phyloP scores from a whole-genome alignment of 2,888 invertebrate genomes.

The Latrodectus hesperus region DNA sequence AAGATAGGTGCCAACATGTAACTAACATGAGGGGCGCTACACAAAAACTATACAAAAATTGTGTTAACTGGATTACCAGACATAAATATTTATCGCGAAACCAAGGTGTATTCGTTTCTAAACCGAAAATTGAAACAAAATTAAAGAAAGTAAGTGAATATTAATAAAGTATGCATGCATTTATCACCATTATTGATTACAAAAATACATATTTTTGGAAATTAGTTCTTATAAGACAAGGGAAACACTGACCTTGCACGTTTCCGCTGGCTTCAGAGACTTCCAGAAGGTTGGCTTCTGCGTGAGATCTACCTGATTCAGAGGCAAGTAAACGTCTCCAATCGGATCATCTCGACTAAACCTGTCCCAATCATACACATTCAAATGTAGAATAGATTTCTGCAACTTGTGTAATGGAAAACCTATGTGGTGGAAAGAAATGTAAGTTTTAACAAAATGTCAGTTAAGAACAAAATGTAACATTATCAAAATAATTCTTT shows the following conservation, averaged over 20 bases:
- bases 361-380: conserved; percentile 95
- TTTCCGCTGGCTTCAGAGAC: conserved; percentile 89
- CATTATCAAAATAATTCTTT: neutral
- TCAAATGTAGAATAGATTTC: conserved; percentile 91
- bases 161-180: too few species aligned
- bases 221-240: neutral
- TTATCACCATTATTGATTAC: too few species aligned
- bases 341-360: conserved; percentile 95
- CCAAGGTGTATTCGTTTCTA: too few species aligned
- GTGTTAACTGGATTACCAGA: too few species aligned
- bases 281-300: conserved; percentile 97
- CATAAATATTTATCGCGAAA: too few species aligned
- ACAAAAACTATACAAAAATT: too few species aligned
- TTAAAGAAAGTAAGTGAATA: too few species aligned
- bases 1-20: too few species aligned
- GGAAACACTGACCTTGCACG: conserved; percentile 76
- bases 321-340: conserved; percentile 91
- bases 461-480: neutral
- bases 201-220: neutral
- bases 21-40: too few species aligned
- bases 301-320: conserved; percentile 93
- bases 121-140: too few species aligned
- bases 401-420: conserved; percentile 95
- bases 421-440: conserved; percentile 77
- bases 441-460: too few species aligned